Base-by-base conservation (phyloP, 2,888 invertebrate species). In the Leptura quadrifasciata region DNA sequence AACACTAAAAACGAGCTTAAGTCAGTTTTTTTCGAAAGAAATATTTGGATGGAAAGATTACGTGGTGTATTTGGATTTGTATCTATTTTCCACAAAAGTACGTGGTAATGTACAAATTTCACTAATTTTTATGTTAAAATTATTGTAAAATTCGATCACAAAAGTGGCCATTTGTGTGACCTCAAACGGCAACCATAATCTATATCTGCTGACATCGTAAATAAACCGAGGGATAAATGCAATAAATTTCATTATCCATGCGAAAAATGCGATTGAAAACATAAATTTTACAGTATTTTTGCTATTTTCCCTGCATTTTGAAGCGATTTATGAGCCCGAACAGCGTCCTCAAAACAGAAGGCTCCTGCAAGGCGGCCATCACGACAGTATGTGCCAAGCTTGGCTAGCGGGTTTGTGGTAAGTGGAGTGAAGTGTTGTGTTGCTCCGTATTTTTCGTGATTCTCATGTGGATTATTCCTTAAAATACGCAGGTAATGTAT, bases 391-490 rank as follows among this genome's bases (percentile, higher is more conserved):
- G 87, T 87, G 87, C 87, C 87, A 87, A 88, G 88, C 88, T 88
- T 88, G 87, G 87, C 85, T 86, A 89, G 88, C 88, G 87, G 87
- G 87, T 86, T 85, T 86, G 88, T 88, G 87, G 86, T 86, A 86
- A 88, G 89, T 89, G 89, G 84, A 87, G 89, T 91, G 92, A 18
- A 85, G 87, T 88, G 88, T 88, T 86, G 88, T 88, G 88, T 88
- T 86, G 85, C 88, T 88, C 87, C 87, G 87, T 88, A 89, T 89
- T 89, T 90, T 89, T 88, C 88, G 85, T 86, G 85, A 87, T 88
- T 89, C 88, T 88, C 84, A 88, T 88, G 89, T 87, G 89, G 89
- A 89, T 88, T 87, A 88, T 85, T 83, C 87, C 86, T 83, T 85
- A 85, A 88, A 88, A 89, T 86, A 88, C 85, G 84, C 89, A 90